Base-by-base conservation (phyloP, 2,113 vertebrate species). In the Elephas maximus region DNA sequence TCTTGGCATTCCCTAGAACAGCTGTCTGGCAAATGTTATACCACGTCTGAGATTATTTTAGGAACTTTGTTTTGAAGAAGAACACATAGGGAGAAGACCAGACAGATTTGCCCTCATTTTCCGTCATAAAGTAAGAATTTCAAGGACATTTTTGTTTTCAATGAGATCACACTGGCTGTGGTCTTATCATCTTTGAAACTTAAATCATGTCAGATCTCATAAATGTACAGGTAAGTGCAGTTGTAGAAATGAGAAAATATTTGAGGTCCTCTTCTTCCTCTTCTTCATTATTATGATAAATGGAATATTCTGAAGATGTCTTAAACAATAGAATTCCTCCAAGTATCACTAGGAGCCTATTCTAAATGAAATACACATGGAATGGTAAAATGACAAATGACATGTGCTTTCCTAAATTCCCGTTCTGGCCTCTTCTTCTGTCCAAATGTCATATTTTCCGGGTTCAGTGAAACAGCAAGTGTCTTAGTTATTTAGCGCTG, bases 1-100 rank as follows among this genome's bases (percentile, higher is more conserved):
- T 97, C 94, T 96, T 96, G 98, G 97, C 93, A n/a, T 97, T 98
- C 96, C 84, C 0, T 91, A 95, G 87, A 98, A 97, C 98, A 98
- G 98, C 98, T 98, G 98, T 96, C 97, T 98, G 98, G 98, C 97
- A 98, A 98, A 98, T 97, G 98, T 98, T 97, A 98, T 86, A 93
- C 95, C 82, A 91, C 76, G 96, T 98, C 98, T 98, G 95, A 92
- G 95, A 97, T 93, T 98, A 98, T 98, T 98, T 98, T 96, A 91
- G 98, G 94, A 98, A 97, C 94, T 96, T 98, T 92, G 97, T 97
- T 97, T 98, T 98, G 96, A 97, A 96, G 97, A 97, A 98, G 93
- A 98, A 97, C 90, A 93, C 24, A 69, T 96, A 96, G 69, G 91
- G 88, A 88, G 89, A 95, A 87, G 63, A 85, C 44, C 67, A 90